Evolutionary conservation across 2,888 invertebrate species (phyloP), one percentile per base, ranked within the genome.

Genomic region (Erannis defoliaria): DNA sequence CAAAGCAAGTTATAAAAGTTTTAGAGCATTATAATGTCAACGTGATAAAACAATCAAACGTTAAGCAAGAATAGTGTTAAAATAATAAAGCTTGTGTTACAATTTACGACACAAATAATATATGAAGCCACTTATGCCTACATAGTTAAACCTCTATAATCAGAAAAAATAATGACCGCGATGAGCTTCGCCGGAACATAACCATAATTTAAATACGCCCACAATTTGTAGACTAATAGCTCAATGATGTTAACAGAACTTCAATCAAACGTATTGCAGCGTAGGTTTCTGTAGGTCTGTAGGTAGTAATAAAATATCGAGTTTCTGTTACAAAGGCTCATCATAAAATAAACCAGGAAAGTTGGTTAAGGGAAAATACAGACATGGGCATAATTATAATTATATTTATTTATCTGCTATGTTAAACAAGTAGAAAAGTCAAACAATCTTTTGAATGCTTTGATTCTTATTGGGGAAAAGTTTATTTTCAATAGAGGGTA

Each of bases 221-320:
- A 81, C 83, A 64, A 65, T 70, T 74, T 68, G 66, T 58, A 61
- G 8, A 72, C 76, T 81, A 82, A 85, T 84, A 81, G 75, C 78
- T 75, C 72, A 75, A 76, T 81, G 78, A 81, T 76, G 69, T 74
- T 70, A 71, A 64, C 58, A 60, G 42, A 68, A 56, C 54, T 64
- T 68, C 66, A 60, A 68, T 71, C 68, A 64, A 62, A 66, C 64
- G 59, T 56, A 64, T 59, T 66, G 56, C 63, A 56, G 64, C 67
- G 69, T 75, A 64, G 72, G 68, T 56, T 67, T 60, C 63, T 26
- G 8, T 63, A 59, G n/a, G n/a, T n/a, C n/a, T n/a, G n/a, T 70
- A 67, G 46, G n/a, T n/a, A 19, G 29, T 62, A 43, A 50, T 63
- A 63, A 59, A 58, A 50, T 35, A 45, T 56, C 26, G 10, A 56